Conservation (phyloP, 2,113 vertebrate genomes). For the Cyprichromis sp. region DNA sequence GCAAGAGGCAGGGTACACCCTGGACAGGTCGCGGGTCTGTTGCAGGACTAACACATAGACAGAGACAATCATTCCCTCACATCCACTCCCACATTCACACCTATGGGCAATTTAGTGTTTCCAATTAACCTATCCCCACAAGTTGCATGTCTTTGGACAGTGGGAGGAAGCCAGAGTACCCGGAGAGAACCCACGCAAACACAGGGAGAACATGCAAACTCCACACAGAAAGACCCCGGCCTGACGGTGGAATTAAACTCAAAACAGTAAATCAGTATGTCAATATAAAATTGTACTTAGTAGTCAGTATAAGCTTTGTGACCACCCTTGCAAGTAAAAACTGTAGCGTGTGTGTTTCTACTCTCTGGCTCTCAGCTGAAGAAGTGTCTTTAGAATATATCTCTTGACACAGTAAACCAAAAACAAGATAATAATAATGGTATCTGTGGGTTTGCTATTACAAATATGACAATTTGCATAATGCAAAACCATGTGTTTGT, state of each 20-base stretch:
- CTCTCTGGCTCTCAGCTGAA: too few species aligned
- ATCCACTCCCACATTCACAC: fast-evolving
- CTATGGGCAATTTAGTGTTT: background rate
- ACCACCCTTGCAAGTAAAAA: too few species aligned
- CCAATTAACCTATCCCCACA: fast-evolving
- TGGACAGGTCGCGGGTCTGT: fast-evolving
- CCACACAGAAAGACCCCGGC: background rate
- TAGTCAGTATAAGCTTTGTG: too few species aligned
- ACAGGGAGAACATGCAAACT: background rate
- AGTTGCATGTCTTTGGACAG: fast-evolving
- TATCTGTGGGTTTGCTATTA: background rate
- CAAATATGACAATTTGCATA: fast-evolving
- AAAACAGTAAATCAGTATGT: background rate
- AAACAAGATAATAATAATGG: background rate
- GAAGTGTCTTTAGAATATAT: too few species aligned
- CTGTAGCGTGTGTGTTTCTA: too few species aligned
- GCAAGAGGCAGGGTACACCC: fast-evolving
- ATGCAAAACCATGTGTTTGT: background rate
- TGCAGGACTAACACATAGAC: background rate
- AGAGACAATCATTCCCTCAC: fast-evolving
- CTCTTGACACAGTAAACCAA: background rate
- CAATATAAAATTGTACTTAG: too few species aligned
- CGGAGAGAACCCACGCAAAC: background rate
- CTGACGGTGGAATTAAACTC: fast-evolving
- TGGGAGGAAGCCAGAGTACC: fast-evolving